Evolutionary conservation across 2,113 vertebrate species (phyloP).

Genomic region (Gallinago undulata): DNA sequence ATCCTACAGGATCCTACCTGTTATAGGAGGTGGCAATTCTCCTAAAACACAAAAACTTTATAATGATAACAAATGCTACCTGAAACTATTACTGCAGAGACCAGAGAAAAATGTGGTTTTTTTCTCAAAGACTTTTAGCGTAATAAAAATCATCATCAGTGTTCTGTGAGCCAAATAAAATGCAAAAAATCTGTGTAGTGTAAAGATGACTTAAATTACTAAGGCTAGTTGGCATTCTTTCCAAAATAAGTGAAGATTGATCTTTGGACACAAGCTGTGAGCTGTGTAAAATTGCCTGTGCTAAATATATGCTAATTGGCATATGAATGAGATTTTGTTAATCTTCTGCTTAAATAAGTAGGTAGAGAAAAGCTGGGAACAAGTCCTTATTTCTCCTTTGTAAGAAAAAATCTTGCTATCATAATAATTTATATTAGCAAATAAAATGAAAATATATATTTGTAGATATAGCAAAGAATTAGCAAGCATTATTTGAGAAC

Average conservation of each 20-base stretch:
- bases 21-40: background rate
- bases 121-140: background rate
- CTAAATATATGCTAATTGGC: constrained; percentile 21
- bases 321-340: background rate
- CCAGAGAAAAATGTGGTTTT: background rate
- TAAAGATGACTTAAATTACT: background rate
- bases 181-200: background rate
- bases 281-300: constrained; percentile 15
- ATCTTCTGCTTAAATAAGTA: constrained; percentile 8
- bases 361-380: background rate
- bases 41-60: background rate
- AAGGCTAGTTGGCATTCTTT: background rate
- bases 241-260: background rate
- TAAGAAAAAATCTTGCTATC: background rate
- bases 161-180: background rate
- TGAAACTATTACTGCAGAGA: background rate
- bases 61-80: background rate
- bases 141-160: background rate
- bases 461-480: background rate
- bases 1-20: background rate
- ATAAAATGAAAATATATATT: background rate
- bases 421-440: background rate
- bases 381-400: background rate
- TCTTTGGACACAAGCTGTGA: constrained; percentile 28
- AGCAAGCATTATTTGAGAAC: background rate